Conservation (phyloP, 2,888 invertebrate genomes). For the Onchidella celtica region DNA sequence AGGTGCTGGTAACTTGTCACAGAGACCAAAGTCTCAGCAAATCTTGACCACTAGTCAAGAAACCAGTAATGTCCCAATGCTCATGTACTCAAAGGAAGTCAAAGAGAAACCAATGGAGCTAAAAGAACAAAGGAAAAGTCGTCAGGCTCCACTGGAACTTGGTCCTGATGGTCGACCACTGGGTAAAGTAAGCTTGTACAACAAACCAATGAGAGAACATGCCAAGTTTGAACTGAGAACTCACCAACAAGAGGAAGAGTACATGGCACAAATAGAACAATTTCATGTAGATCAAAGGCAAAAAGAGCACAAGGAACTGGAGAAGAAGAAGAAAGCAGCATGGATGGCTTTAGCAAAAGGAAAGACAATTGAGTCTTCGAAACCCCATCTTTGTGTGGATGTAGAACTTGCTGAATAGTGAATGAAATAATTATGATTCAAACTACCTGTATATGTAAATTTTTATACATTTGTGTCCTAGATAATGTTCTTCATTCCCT, state of each 20-base stretch:
- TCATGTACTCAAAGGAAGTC: conserved; percentile 75
- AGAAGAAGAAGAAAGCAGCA: conserved; percentile 67
- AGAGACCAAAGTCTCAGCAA: conserved; percentile 47
- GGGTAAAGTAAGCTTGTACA: conserved; percentile 73
- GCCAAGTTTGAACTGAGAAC: conserved; percentile 75
- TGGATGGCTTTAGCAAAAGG: conserved; percentile 72
- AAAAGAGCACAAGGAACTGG: conserved; percentile 62
- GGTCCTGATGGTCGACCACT: conserved; percentile 56
- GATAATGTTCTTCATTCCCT: no score
- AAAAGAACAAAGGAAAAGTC: conserved; percentile 59
- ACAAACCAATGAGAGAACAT: conserved; percentile 75
- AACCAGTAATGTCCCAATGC: conserved; percentile 73
- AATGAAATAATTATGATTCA: not conserved
- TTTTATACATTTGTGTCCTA: not conserved
- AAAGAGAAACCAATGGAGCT: conserved; percentile 63
- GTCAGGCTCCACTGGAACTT: conserved; percentile 57
- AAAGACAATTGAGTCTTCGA: no score
- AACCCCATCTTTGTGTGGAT: not conserved
- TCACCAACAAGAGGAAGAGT: conserved; percentile 72
- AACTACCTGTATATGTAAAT: not conserved
- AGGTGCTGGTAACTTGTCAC: conserved; percentile 49
- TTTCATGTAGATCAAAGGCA: conserved; percentile 58
- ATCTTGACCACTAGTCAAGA: conserved; percentile 65
- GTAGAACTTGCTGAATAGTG: not conserved
- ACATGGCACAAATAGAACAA: conserved; percentile 64